Evolutionary conservation across 2,888 invertebrate genomes (phyloP).

Genomic region (Drosophila ezoana): DNA sequence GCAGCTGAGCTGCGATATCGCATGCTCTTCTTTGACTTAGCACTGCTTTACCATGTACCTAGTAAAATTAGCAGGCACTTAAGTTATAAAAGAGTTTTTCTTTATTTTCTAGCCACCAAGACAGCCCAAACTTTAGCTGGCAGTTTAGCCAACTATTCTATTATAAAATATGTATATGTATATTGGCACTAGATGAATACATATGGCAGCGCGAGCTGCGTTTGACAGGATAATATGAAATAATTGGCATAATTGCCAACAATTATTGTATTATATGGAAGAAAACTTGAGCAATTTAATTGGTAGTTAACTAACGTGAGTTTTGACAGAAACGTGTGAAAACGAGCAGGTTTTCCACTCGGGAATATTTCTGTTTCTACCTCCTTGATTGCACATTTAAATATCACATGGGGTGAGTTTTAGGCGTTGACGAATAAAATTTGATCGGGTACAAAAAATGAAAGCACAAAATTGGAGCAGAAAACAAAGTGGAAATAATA

Average conservation of each 20-base stretch:
- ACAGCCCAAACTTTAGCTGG: no score
- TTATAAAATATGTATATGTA: background rate
- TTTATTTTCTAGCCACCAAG: background rate
- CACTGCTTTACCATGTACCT: background rate
- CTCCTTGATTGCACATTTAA: background rate
- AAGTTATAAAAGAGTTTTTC: background rate
- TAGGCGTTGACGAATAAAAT: constrained; percentile 19
- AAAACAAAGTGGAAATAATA: constrained; percentile 10
- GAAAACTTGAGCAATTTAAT: no score
- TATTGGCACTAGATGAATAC: background rate
- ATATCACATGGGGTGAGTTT: constrained; percentile 6
- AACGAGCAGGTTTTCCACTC: background rate
- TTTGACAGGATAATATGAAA: background rate
- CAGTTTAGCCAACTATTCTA: background rate
- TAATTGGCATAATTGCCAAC: no score
- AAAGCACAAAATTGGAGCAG: constrained; percentile 3
- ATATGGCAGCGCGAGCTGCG: background rate
- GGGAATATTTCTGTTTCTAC: background rate
- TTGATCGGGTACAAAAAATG: constrained; percentile 15
- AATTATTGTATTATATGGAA: no score
- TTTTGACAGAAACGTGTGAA: background rate
- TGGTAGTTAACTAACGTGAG: background rate
- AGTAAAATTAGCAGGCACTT: background rate
- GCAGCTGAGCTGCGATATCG: background rate
- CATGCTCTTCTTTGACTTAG: no score